Conservation (phyloP, 1,140 invertebrate genomes). For the Drosophila biarmipes region DNA sequence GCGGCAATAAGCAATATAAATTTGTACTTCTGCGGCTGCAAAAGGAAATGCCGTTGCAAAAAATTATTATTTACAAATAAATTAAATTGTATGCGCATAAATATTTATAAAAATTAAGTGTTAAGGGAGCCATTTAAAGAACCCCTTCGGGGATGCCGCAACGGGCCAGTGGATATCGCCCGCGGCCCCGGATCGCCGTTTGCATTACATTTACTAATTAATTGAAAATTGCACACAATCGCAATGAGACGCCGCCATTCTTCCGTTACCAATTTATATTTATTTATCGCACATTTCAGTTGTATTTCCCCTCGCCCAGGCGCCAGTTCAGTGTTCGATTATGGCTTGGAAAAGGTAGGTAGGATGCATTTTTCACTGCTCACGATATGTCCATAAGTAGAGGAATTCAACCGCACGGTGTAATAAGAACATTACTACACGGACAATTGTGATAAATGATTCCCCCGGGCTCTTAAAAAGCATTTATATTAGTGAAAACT, state of each 20-base stretch:
- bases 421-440: neutral
- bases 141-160: conserved; percentile 19
- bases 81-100: conserved; percentile 80
- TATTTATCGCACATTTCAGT: conserved; percentile 60
- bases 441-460: conserved; percentile 26
- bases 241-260: conserved; percentile 66
- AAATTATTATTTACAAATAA: conserved; percentile 69
- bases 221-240: conserved; percentile 73
- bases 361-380: neutral
- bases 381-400: conserved; percentile 9
- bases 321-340: conserved; percentile 24
- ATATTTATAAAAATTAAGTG: conserved; percentile 83
- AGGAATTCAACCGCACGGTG: conserved; percentile 10
- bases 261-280: conserved; percentile 77
- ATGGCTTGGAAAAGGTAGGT: neutral
- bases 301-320: conserved; percentile 34
- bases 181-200: conserved; percentile 24
- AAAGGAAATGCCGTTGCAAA: conserved; percentile 55
- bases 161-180: conserved; percentile 16
- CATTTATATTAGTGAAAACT: conserved; percentile 4
- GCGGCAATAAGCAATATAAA: conserved; percentile 63
- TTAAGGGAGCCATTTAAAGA: conserved; percentile 73
- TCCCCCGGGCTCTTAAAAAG: conserved; percentile 2
- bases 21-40: conserved; percentile 43
- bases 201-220: conserved; percentile 80